Percentiles rank a stretch among this genome's conserved stretches.
These are phyloP conservation scores for Pristionchus arcanus DNA, from an alignment of 2,888 invertebrate genomes.

Conservation along the genomic window DNA sequence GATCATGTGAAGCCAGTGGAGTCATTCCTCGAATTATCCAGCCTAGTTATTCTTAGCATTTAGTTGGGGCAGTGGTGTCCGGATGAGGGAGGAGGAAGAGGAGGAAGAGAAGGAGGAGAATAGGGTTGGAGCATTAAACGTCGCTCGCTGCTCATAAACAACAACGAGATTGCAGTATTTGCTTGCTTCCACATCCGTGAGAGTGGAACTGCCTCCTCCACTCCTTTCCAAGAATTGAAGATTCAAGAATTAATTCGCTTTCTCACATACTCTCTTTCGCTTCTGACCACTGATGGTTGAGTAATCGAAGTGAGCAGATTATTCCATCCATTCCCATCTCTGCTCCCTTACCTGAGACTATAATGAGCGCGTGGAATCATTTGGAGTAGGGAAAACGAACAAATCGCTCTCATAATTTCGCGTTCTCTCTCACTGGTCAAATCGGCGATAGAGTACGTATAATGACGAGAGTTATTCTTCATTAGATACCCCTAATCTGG, in stretches of 20 bases:
- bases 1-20: background rate
- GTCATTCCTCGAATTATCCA: slow-evolving; percentile 1
- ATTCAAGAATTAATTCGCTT: background rate
- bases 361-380: background rate
- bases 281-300: background rate
- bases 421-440: too few species aligned
- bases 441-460: too few species aligned
- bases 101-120: background rate
- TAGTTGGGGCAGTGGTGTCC: background rate
- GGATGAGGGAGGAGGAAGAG: background rate
- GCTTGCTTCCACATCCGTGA: background rate
- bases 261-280: background rate
- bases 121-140: background rate
- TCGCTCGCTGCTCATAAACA: background rate
- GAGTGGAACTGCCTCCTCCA: background rate
- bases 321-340: background rate
- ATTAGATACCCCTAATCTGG: too few species aligned
- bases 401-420: too few species aligned
- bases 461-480: too few species aligned
- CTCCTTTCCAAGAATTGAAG: background rate
- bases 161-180: background rate
- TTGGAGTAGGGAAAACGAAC: too few species aligned
- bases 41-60: background rate
- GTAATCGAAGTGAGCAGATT: background rate
- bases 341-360: background rate